Conservation (phyloP, 2,797 vertebrate species). For the Rhinogobio ventralis region DNA sequence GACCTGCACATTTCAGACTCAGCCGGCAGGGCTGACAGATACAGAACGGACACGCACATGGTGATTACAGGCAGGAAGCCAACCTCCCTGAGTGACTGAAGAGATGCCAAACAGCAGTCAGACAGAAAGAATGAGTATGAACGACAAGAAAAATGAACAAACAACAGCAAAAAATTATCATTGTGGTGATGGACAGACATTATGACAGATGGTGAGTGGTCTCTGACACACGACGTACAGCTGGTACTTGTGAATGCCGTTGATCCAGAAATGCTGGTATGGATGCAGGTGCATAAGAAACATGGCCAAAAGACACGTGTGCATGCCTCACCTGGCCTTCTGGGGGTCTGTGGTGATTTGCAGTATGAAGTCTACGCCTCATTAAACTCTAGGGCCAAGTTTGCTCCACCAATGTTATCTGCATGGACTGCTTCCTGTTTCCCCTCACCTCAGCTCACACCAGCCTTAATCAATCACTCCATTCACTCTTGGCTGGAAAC, state of each 20-base stretch:
- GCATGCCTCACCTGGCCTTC: slow-evolving; percentile 5
- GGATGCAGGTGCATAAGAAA: slow-evolving; percentile 24
- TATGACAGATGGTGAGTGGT: slow-evolving; percentile 34
- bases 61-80: slow-evolving; percentile 29
- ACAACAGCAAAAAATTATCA: slow-evolving; percentile 17
- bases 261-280: slow-evolving; percentile 1
- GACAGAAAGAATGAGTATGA: slow-evolving; percentile 30
- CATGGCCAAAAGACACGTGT: slow-evolving; percentile 13
- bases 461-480: slow-evolving; percentile 52
- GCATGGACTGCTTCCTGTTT: slow-evolving; percentile 43
- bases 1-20: slow-evolving; percentile 36
- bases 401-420: slow-evolving; percentile 46
- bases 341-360: slow-evolving; percentile 2
- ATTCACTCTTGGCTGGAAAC: slow-evolving; percentile 44
- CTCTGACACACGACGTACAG: slow-evolving; percentile 16
- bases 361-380: slow-evolving; percentile 19
- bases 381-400: slow-evolving; percentile 47
- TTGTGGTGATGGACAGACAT: slow-evolving; percentile 39
- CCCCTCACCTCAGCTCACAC: slow-evolving; percentile 40
- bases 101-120: slow-evolving; percentile 31
- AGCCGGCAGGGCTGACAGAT: slow-evolving; percentile 47
- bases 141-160: slow-evolving; percentile 26
- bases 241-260: background rate
- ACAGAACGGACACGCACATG: slow-evolving; percentile 23
- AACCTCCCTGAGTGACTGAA: slow-evolving; percentile 31